A percentile compares a stretch with the other conserved stretches of the same genome.
phyloP scores from a whole-genome alignment of 2,113 vertebrate species.

The Eulemur macaco region DNA sequence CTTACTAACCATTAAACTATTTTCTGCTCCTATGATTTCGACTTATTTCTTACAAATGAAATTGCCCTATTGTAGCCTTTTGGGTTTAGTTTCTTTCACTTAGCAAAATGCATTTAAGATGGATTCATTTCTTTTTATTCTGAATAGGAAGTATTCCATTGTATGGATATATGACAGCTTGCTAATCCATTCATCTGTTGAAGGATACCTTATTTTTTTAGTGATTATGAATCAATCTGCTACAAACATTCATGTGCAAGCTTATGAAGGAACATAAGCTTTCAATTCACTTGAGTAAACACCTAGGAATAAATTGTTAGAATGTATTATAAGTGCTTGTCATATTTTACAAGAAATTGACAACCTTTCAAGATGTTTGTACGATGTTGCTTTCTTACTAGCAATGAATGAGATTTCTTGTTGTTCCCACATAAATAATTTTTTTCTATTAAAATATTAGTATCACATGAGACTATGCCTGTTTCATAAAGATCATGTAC shows the following conservation, averaged over 20 bases:
- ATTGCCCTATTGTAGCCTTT: neutral
- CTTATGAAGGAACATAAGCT: neutral
- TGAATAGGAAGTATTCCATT: neutral
- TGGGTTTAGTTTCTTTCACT: neutral
- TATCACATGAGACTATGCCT: neutral
- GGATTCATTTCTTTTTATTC: neutral
- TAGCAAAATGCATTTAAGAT: neutral
- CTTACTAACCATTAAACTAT: too few species aligned
- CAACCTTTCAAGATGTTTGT: neutral
- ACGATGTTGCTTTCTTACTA: neutral
- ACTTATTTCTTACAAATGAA: neutral
- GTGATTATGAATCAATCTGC: neutral
- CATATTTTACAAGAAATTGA: neutral
- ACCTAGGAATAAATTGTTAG: neutral
- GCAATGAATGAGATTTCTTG: neutral
- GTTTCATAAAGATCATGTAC: neutral
- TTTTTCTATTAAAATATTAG: neutral
- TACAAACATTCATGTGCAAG: neutral
- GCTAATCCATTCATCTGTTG: neutral
- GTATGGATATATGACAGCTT: neutral
- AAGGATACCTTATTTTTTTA: neutral
- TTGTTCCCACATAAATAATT: neutral
- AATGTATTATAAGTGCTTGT: neutral
- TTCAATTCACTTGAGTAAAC: neutral
- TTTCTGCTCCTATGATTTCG: neutral